Base-by-base conservation (phyloP, 92 coral and sea anemone genomes). In the Pocillopora grandis region DNA sequence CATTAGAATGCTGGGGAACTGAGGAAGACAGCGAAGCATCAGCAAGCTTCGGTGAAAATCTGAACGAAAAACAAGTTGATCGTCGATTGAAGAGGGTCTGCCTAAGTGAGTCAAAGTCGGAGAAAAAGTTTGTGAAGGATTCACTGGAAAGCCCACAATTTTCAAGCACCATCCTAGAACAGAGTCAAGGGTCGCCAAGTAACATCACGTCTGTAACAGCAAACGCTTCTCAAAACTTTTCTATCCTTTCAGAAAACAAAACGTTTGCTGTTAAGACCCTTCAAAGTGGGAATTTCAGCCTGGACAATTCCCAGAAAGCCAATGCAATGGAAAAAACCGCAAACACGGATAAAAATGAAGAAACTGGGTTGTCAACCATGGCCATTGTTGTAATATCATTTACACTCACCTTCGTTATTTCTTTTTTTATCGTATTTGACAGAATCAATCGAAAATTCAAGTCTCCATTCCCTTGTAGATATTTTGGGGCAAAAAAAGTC, bases 1-100 rank as follows among this genome's bases (percentile, higher is more conserved):
- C 96, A 18, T 86, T 95, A 76, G 98, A 95, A 80, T 95, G 98
- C 77, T 95, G 95, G 95, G 98, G 96, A n/a, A 84, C 67, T 11
- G 77, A 11, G 2, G 78, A 75, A 18, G 49, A 84, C 13, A 61
- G 76, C 31, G n/a, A 12, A 18, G 14, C 37, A 48, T 11, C 12
- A 37, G 8, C 21, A 35, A 12, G 0, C 37, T 21, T 15, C 14
- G 19, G 64, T 2, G 17, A 48, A 64, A 36, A 36, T 8, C n/a
- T 1, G 13, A 64, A 35, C 23, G 61, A 16, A 1, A 37, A 33
- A 23, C 36, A 36, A 42, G 33, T 55, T 14, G 67, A 76, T 59
- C 16, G 23, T 76, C 66, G 80, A 76, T 76, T 76, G 60, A 76
- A 1, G 14, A 76, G 8, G 56, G 66, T 52, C 6, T 70, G 75